phyloP scores from a whole-genome alignment of 2,888 invertebrate genomes.

The Cheilosia vulpina region DNA sequence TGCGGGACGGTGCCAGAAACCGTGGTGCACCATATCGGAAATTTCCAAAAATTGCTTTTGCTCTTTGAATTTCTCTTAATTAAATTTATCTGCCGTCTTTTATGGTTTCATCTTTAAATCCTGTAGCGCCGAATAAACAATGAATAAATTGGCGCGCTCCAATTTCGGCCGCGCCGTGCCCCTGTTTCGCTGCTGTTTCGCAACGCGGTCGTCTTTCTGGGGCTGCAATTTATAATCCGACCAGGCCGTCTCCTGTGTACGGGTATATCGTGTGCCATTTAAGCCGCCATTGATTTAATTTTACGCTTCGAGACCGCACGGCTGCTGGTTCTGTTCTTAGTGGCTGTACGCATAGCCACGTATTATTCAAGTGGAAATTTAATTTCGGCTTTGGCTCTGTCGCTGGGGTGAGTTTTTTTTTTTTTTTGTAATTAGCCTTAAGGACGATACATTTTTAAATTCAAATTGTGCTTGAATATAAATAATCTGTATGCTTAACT shows the following conservation, averaged over 20 bases:
- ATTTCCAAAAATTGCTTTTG: slow-evolving; percentile 29
- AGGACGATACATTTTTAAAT: slow-evolving; percentile 18
- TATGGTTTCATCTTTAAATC: slow-evolving; percentile 14
- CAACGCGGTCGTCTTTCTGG: too few species aligned
- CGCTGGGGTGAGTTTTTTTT: neutral
- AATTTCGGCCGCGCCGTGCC: slow-evolving; percentile 1
- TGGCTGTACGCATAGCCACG: neutral
- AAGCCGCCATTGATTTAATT: slow-evolving; percentile 52
- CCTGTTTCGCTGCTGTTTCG: too few species aligned
- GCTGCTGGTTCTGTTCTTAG: slow-evolving; percentile 23
- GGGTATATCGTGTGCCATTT: slow-evolving; percentile 26
- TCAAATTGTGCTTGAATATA: neutral
- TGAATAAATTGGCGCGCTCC: slow-evolving; percentile 35
- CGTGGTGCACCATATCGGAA: neutral
- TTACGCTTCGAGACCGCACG: slow-evolving; percentile 42
- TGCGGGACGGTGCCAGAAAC: neutral
- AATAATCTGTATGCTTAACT: slow-evolving; percentile 14
- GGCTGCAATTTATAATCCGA: slow-evolving; percentile 6
- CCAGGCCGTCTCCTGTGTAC: neutral
- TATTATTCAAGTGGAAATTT: slow-evolving; percentile 3
- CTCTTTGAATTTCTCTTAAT: slow-evolving; percentile 25
- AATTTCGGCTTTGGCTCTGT: slow-evolving; percentile 13
- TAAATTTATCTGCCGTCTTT: slow-evolving; percentile 22
- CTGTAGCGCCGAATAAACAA: slow-evolving; percentile 28
- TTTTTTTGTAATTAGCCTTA: slow-evolving; percentile 50